These are phyloP conservation scores for Megaustenia siamemsis DNA, from an alignment of 2,888 invertebrate genomes.

Conservation along the genomic window DNA sequence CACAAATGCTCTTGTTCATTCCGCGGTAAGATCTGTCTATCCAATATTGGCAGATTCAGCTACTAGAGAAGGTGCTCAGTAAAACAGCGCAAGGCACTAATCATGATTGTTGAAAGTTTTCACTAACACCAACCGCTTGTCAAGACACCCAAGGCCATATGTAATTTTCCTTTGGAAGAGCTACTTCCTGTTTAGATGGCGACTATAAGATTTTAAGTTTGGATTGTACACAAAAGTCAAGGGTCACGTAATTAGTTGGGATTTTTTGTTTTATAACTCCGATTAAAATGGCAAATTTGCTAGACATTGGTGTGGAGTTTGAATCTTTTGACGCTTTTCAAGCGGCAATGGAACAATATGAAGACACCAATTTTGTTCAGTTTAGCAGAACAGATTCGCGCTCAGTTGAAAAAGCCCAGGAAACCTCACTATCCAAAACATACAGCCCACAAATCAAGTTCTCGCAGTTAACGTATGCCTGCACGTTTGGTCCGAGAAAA, in stretches of 20 bases:
- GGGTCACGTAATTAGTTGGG: too few relatives aligned
- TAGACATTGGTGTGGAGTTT: conserved; percentile 45
- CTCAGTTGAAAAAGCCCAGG: conserved; percentile 49
- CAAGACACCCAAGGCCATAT: too few relatives aligned
- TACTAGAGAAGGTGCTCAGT: too few relatives aligned
- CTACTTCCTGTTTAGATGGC: neutral
- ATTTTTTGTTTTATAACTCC: neutral
- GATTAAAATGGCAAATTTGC: conserved; percentile 35
- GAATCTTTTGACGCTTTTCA: conserved; percentile 54
- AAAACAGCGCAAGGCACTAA: too few relatives aligned
- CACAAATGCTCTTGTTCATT: too few relatives aligned
- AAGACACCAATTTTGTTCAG: conserved; percentile 49
- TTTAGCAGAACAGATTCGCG: conserved; percentile 50
- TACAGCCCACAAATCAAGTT: conserved; percentile 51
- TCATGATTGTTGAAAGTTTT: too few relatives aligned
- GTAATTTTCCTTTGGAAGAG: neutral
- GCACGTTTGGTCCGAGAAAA: conserved; percentile 49
- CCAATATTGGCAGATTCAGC: too few relatives aligned
- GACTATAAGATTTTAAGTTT: neutral
- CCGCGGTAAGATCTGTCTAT: too few relatives aligned
- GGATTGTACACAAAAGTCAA: neutral
- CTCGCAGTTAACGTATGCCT: conserved; percentile 43
- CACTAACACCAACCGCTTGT: too few relatives aligned
- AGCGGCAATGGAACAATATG: conserved; percentile 47
- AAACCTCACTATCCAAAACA: conserved; percentile 30